phyloP scores from a whole-genome alignment of 2,888 invertebrate species.

The Chirona hameri region DNA sequence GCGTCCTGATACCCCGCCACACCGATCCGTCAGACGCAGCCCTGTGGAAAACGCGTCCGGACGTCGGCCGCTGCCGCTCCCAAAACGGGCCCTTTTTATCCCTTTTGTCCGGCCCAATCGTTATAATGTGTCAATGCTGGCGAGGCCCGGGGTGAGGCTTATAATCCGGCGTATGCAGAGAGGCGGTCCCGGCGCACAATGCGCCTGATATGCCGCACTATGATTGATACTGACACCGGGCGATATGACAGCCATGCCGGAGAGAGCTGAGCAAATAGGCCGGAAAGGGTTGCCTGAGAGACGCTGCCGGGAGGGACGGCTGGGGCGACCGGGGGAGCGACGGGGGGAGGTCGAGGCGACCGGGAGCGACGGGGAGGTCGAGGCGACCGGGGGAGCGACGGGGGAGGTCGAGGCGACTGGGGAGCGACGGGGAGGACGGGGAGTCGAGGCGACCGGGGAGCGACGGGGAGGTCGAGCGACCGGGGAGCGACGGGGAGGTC shows the following conservation, averaged over 20 bases:
- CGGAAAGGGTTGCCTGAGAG: constrained; percentile 7
- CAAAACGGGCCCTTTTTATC: constrained; percentile 12
- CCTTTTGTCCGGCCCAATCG: not conserved
- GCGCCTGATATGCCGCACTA: not conserved
- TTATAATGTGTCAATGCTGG: constrained; percentile 25
- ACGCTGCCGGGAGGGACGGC: not conserved
- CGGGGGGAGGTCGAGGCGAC: not conserved
- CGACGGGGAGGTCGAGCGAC: not conserved
- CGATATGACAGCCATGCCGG: not conserved
- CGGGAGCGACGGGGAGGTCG: no score
- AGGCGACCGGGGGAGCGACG: not conserved
- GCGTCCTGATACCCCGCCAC: no score
- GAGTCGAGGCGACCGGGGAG: not conserved
- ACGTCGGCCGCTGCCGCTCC: constrained; percentile 1
- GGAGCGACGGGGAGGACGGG: not conserved
- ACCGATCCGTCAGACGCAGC: not conserved
- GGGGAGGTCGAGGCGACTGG: not conserved
- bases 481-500: not conserved
- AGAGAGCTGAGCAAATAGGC: constrained; percentile 24
- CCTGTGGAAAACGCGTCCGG: not conserved
- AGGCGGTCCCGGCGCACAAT: not conserved
- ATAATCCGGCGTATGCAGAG: constrained; percentile 9
- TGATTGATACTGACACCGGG: constrained; percentile 2
- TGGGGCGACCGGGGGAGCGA: not conserved
- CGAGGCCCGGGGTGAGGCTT: not conserved